Evolutionary conservation across 1,140 invertebrate species (phyloP), one percentile per base, ranked within the genome.

Genomic region (Apolygus lucorum): DNA sequence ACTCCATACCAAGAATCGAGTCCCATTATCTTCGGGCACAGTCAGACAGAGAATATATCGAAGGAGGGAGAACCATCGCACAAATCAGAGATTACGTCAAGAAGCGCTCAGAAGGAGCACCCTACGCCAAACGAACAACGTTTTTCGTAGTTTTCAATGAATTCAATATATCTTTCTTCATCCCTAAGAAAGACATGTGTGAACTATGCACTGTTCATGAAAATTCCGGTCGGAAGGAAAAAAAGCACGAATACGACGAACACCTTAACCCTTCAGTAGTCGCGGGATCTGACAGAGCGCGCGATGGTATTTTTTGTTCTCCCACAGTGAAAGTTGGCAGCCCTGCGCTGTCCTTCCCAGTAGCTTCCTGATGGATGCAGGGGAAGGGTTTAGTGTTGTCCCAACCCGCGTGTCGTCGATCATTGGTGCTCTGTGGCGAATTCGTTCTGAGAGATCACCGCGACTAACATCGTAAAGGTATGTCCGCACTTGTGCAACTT

Each of bases 141-240:
- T 74, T 70, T 71, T 68, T 34, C 28, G 70, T 28, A 68, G 65
- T 72, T 28, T 74, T 73, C 62, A 67, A 69, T 13, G 68, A 74
- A 59, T 75, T 68, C 70, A 74, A 75, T 66, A 73, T 75, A 26
- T 70, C 69, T 17, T 75, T 75, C 69, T 73, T 73, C 59, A n/a
- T n/a, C 14, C 72, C 75, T 24, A 74, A 75, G 70, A 74, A 74
- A 42, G 74, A 76, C 66, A 63, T 70, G 63, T 76, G 73, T 65
- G 73, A 74, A 52, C n/a, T 68, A 17, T 76, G 74, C 71, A 28
- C 42, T 24, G 67, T 63, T 1, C 74, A 67, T 66, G 25, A 70
- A 17, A 42, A 42, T 17, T 42, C 34, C 4, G 34, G 17, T 8
- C 4, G 34, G 34, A 4, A 17, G 4, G 34, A 42, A 42, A 42